Base-by-base conservation (phyloP, 2,797 vertebrate genomes). In the Girardinus metallicus region DNA sequence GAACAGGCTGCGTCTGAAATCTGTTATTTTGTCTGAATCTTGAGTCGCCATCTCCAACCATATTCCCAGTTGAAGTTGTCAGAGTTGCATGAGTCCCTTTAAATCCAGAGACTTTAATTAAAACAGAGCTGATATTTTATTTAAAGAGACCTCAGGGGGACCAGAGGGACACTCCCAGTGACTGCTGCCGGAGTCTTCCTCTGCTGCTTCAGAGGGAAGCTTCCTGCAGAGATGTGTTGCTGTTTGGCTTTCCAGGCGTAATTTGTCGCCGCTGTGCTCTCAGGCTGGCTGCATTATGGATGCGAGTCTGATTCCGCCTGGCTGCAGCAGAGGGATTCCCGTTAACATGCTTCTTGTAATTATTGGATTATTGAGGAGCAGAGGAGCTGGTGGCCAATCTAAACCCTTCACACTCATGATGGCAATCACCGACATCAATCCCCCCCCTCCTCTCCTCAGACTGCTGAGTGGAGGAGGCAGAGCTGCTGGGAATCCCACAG, bases 401-500 rank as follows among this genome's bases (percentile, higher is more conserved):
- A 79, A 91, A 83, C 84, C 80, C 80, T 87, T 82, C 89, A 83
- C 86, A 90, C 86, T 83, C 85, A 91, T 91, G 82, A 94, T 91
- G 83, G 80, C 90, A 64, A 89, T 88, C 88, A 85, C 76, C 82
- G 78, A 87, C 85, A 84, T 90, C 91, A 78, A 92, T 91, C 80
- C 77, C 75, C 53, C 53, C 81, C 81, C 80, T 90, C 79, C 66
- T 70, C 60, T 80, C 83, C 78, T 84, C 84, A 83, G 83, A 86
- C 86, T 83, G 80, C 87, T 86, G 86, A 89, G 88, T 84, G 87
- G 86, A 88, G 91, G 89, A 91, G 89, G 89, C 80, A 85, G 84
- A 86, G 88, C 87, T 86, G 83, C 89, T 91, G 89, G 92, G 92
- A 93, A 92, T 92, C 93, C 90, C 91, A 91, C 87, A 89, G 85